Evolutionary conservation across 2,888 invertebrate genomes (phyloP).

Genomic region (Cryptus viduatorius): DNA sequence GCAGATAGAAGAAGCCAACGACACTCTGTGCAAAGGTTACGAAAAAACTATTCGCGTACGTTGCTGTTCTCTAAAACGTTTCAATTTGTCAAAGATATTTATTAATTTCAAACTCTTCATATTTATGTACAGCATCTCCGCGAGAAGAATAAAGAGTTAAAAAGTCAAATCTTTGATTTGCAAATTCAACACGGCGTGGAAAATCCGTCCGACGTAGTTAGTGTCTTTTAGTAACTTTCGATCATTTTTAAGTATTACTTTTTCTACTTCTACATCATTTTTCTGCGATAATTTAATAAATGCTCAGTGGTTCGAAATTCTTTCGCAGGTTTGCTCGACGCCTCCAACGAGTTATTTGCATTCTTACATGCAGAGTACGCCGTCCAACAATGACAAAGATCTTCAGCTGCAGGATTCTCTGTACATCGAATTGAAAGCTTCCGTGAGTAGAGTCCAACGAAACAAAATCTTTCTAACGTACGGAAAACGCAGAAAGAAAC

Average conservation of each 20-base stretch:
- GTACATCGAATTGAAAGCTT: slow-evolving; percentile 74
- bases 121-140: slow-evolving; percentile 66
- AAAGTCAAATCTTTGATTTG: slow-evolving; percentile 67
- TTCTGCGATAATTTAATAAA: slow-evolving; percentile 7
- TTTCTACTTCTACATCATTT: not conserved
- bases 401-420: slow-evolving; percentile 69
- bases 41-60: slow-evolving; percentile 69
- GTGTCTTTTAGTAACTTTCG: not conserved
- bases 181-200: slow-evolving; percentile 54
- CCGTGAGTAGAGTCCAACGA: slow-evolving; percentile 66
- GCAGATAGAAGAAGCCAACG: slow-evolving; percentile 64
- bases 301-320: slow-evolving; percentile 42
- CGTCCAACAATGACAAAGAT: slow-evolving; percentile 43
- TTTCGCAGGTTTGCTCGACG: slow-evolving; percentile 67
- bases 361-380: slow-evolving; percentile 67
- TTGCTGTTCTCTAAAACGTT: not conserved
- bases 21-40: slow-evolving; percentile 67
- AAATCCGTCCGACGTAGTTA: slow-evolving; percentile 56
- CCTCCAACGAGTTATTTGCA: slow-evolving; percentile 66
- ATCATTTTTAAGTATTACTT: not conserved
- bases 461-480: not conserved
- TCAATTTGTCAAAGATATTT: not conserved
- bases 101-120: not conserved
- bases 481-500: not conserved
- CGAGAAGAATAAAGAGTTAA: slow-evolving; percentile 70